A percentile compares a stretch with the other conserved stretches of the same genome.
phyloP scores from a whole-genome alignment of 2,113 vertebrate genomes.

The Chaetorhynchus papuensis region DNA sequence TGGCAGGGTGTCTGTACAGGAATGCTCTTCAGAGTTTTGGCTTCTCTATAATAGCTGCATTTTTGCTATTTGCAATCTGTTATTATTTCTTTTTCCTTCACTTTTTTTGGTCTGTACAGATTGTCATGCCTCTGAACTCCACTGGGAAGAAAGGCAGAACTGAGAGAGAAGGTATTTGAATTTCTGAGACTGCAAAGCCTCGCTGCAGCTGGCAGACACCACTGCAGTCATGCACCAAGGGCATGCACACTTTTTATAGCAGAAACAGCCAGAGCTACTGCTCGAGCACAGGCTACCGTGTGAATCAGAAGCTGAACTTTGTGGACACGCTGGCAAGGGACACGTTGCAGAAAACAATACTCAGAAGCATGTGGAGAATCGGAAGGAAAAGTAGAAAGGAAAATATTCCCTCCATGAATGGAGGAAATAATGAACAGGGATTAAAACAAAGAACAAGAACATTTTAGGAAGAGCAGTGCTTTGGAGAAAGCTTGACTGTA shows the following conservation, averaged over 20 bases:
- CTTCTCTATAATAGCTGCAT: background rate
- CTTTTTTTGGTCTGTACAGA: background rate
- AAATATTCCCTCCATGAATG: background rate
- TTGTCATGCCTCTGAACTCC: background rate
- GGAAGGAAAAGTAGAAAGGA: background rate
- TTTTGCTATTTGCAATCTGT: background rate
- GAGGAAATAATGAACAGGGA: background rate
- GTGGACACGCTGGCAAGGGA: background rate
- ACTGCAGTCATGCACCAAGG: background rate
- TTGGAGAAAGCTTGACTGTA: background rate
- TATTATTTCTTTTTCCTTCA: background rate
- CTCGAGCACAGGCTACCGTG: background rate
- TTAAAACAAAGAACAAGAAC: background rate
- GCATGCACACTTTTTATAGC: rapidly evolving
- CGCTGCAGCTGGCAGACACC: background rate
- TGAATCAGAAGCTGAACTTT: background rate
- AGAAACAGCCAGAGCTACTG: background rate
- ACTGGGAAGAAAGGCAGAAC: background rate
- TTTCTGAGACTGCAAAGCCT: background rate
- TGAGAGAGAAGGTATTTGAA: background rate
- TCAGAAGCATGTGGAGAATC: background rate
- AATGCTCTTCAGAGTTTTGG: background rate
- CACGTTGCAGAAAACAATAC: background rate
- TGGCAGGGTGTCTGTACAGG: background rate
- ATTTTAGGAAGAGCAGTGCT: background rate